Conservation (phyloP, 1,140 invertebrate genomes). For the Pseudomyrmex gracilis region DNA sequence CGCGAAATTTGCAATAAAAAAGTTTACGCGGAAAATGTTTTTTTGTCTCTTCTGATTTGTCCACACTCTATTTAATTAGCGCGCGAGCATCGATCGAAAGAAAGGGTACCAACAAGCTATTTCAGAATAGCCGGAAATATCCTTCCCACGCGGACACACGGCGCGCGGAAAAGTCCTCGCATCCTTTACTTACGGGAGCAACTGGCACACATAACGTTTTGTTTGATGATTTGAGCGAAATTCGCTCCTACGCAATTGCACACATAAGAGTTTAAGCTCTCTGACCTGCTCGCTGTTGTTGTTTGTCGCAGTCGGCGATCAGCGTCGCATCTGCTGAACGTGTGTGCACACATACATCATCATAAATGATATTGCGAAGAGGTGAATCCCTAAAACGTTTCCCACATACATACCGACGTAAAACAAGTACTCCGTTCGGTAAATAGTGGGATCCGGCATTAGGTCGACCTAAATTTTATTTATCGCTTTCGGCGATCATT, state of each 20-base stretch:
- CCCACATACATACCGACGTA: constrained; percentile 77
- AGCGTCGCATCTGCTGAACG: constrained; percentile 57
- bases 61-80: neutral
- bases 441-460: constrained; percentile 80
- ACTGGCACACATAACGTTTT: neutral
- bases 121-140: neutral
- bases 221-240: constrained; percentile 70
- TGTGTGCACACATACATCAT: constrained; percentile 34
- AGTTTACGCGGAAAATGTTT: neutral
- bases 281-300: constrained; percentile 49
- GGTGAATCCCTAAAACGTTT: constrained; percentile 84
- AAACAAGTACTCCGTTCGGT: constrained; percentile 78
- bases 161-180: neutral
- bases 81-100: neutral
- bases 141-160: neutral
- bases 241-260: constrained; percentile 61
- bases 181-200: neutral
- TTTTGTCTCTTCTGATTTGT: neutral
- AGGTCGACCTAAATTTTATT: constrained; percentile 81
- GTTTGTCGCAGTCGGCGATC: constrained; percentile 32
- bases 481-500: constrained; percentile 47
- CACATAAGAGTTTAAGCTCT: constrained; percentile 73
- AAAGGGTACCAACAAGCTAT: neutral
- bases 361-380: constrained; percentile 83
- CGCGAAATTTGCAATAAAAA: neutral